Base-by-base conservation (phyloP, 2,113 vertebrate genomes). In the Megaceryle torquata region DNA sequence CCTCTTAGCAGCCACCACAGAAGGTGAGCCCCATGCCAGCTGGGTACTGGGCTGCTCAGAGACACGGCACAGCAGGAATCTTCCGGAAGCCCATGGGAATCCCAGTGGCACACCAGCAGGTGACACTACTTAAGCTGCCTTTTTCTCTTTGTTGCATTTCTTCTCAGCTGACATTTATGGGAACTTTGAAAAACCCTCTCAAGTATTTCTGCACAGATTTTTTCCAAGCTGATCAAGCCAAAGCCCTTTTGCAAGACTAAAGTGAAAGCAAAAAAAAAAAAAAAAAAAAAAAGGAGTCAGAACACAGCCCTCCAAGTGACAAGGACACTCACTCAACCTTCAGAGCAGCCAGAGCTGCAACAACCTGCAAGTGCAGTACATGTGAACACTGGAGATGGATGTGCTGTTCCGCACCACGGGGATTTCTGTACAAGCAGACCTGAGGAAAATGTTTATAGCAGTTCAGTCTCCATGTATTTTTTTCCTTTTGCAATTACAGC, bases 1-100 rank as follows among this genome's bases (percentile, higher is more conserved):
- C 71, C n/a, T 51, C 33, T 4, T 1, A 11, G 1, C 12, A 7
- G 53, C 53, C 64, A 4, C 0, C 5, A 2, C 15, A 67, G 63
- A 15, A 39, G 81, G 33, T 11, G 26, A 75, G 25, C 18, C 31
- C 35, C 2, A 46, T 3, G 43, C 53, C 37, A 28, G 28, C 8
- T 31, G 19, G 18, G 11, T 2, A 5, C 13, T 7, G 29, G 20
- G 26, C 54, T 29, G 6, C 7, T 10, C 53, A 14, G 33, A 57
- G 24, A 11, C 4, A 2, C 25, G 28, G 6, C 43, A 10, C 67
- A 11, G n/a, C 48, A 8, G 15, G 72, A 39, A 13, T 6, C 53
- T 31, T 64, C 59, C 54, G 5, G 5, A 60, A 35, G 20, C 8
- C 57, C 25, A 8, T 6, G 15, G 9, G 35, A 46, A 6, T 16